A percentile compares a stretch with the other conserved stretches of the same genome.
phyloP scores from a whole-genome alignment of 2,113 vertebrate genomes.

The Abramis brama region DNA sequence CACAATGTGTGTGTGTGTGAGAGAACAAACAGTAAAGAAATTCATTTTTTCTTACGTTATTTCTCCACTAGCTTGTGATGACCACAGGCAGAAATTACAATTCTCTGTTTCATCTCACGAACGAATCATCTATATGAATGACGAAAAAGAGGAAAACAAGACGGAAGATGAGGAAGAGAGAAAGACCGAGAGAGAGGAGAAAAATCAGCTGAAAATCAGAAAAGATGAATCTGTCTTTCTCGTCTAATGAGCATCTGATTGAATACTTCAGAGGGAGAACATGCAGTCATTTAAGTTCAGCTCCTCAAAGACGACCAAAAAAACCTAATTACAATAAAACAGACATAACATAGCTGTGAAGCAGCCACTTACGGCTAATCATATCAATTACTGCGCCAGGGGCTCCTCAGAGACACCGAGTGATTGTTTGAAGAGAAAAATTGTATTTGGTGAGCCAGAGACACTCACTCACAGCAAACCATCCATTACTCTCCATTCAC shows the following conservation, averaged over 20 bases:
- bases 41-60: neutral
- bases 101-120: slow-evolving; percentile 16
- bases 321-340: slow-evolving; percentile 71
- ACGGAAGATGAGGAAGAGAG: slow-evolving; percentile 64
- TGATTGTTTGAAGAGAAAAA: slow-evolving; percentile 61
- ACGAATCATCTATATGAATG: slow-evolving; percentile 57
- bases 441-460: slow-evolving; percentile 49
- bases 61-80: slow-evolving; percentile 17
- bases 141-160: slow-evolving; percentile 54
- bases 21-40: neutral
- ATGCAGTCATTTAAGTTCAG: slow-evolving; percentile 70
- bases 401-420: slow-evolving; percentile 51
- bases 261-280: slow-evolving; percentile 73
- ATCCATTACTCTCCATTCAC: slow-evolving; percentile 41
- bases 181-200: slow-evolving; percentile 61
- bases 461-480: slow-evolving; percentile 39
- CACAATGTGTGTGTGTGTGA: too few relatives aligned
- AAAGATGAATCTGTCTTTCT: slow-evolving; percentile 63
- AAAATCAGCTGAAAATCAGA: slow-evolving; percentile 69
- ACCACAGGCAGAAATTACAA: neutral
- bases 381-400: slow-evolving; percentile 67
- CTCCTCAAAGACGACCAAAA: slow-evolving; percentile 63
- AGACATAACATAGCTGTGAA: slow-evolving; percentile 69
- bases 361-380: slow-evolving; percentile 72
- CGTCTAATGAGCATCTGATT: slow-evolving; percentile 71